Percentiles rank a stretch among this genome's conserved stretches.
phyloP scores from a whole-genome alignment of 2,888 invertebrate species.

The Abscondita cerata region DNA sequence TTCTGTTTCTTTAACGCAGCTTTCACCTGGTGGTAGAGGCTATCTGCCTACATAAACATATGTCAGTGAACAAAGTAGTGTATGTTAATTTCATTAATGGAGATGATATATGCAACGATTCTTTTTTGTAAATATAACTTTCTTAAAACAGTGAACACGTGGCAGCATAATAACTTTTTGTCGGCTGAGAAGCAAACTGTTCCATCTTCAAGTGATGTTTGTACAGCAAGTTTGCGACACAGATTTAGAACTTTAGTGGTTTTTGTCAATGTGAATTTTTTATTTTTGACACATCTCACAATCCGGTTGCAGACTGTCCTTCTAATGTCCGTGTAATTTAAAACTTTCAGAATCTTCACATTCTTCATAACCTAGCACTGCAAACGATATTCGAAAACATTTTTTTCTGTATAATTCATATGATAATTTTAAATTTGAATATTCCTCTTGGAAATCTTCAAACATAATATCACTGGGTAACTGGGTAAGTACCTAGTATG shows the following conservation, averaged over 20 bases:
- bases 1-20: slow-evolving; percentile 19
- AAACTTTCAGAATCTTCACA: slow-evolving; percentile 32
- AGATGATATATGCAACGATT: slow-evolving; percentile 11
- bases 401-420: slow-evolving; percentile 32
- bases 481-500: slow-evolving; percentile 15
- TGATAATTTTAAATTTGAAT: slow-evolving; percentile 21
- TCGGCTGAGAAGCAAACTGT: slow-evolving; percentile 18
- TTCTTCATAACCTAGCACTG: slow-evolving; percentile 35
- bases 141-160: slow-evolving; percentile 17
- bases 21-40: slow-evolving; percentile 7
- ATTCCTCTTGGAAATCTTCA: slow-evolving; percentile 20
- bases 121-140: slow-evolving; percentile 20
- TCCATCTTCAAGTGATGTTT: slow-evolving; percentile 21
- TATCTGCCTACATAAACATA: slow-evolving; percentile 24
- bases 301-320: slow-evolving; percentile 10
- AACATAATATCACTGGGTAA: slow-evolving; percentile 22
- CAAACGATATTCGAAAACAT: slow-evolving; percentile 30
- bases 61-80: slow-evolving; percentile 30
- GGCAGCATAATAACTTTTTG: slow-evolving; percentile 23
- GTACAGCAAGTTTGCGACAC: slow-evolving; percentile 23
- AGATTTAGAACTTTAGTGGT: slow-evolving; percentile 17
- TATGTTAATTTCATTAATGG: slow-evolving; percentile 17
- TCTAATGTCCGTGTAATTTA: slow-evolving; percentile 15
- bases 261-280: slow-evolving; percentile 23
- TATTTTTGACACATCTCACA: slow-evolving; percentile 27